These are phyloP conservation scores for Leguminivora glycinivorella DNA, from an alignment of 1,140 invertebrate genomes.

Conservation along the genomic window DNA sequence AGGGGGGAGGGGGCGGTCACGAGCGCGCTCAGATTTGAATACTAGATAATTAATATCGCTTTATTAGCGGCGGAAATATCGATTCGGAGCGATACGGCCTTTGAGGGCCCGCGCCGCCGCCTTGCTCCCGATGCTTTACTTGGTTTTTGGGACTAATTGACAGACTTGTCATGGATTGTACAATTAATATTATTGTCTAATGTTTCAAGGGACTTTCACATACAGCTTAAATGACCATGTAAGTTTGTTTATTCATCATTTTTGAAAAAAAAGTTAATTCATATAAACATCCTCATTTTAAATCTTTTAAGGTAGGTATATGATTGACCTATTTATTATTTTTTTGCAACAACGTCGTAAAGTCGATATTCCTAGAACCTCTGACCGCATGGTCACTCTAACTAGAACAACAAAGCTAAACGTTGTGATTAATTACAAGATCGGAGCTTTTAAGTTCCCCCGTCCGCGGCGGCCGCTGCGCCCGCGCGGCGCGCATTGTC, in stretches of 20 bases:
- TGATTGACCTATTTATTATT: background rate
- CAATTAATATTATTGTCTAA: background rate
- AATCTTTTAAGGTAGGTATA: background rate
- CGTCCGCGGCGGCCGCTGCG: conserved; percentile 24
- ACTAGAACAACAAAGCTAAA: conserved; percentile 26
- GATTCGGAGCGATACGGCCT: conserved; percentile 71
- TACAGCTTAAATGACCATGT: background rate
- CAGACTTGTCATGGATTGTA: background rate
- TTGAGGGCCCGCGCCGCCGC: conserved; percentile 51
- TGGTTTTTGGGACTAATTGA: background rate
- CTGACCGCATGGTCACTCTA: background rate
- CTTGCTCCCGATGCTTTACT: conserved; percentile 30
- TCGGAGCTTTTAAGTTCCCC: conserved; percentile 14
- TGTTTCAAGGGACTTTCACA: background rate
- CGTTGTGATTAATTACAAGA: conserved; percentile 24
- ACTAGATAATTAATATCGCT: conserved; percentile 78
- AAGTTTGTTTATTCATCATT: no score
- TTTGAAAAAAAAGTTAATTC: no score
- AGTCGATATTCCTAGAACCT: background rate
- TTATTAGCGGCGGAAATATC: conserved; percentile 73
- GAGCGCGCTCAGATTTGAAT: conserved; percentile 73
- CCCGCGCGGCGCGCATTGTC: conserved; percentile 35
- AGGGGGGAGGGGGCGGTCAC: conserved; percentile 48
- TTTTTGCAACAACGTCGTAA: background rate
- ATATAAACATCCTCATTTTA: background rate